Evolutionary conservation across 2,888 invertebrate genomes (phyloP), one percentile per base, ranked within the genome.

Genomic region (Diogma glabrata): DNA sequence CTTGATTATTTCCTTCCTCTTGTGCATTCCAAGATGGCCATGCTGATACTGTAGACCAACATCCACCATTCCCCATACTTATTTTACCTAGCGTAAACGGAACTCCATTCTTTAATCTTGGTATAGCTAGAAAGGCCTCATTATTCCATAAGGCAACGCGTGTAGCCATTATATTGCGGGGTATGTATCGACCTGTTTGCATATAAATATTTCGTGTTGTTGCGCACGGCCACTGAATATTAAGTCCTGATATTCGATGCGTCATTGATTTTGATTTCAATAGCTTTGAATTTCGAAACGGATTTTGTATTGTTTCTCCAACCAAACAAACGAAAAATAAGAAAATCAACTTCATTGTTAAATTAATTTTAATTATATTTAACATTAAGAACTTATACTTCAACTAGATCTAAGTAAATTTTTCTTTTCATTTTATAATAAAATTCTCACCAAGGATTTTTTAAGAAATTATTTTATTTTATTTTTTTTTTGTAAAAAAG

Each of bases 11-110:
- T 38, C 77, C 79, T 70, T 81, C 81, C 67, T 83, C 84, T 67
- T 85, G 82, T 60, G 78, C 73, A 53, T 75, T 74, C 79, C 82
- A 82, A 66, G 75, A 78, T 51, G 81, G 82, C 72, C 77, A 81
- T 16, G 82, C 81, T 57, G 72, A 71, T 58, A 77, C 72, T 59
- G 67, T 66, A 2, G 77, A 69, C 49, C 73, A 63, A 55, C 75
- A 75, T 28, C 72, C 69, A 50, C 70, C 72, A 51, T 65, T 65
- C 57, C 70, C 74, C 55, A 78, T 62, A n/a, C 71, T 69, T 30
- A 79, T 68, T 56, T 67, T 74, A 17, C 74, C 81, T 38, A 81
- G 61, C 2, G 81, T 80, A 49, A 75, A 74, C 8, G 81, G 79
- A 1, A 78, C 75, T 22, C 81, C 81, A 45, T 73, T 66, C 55